Evolutionary conservation across 1,140 invertebrate genomes (phyloP).

Genomic region (Gyrodactylus salaris): DNA sequence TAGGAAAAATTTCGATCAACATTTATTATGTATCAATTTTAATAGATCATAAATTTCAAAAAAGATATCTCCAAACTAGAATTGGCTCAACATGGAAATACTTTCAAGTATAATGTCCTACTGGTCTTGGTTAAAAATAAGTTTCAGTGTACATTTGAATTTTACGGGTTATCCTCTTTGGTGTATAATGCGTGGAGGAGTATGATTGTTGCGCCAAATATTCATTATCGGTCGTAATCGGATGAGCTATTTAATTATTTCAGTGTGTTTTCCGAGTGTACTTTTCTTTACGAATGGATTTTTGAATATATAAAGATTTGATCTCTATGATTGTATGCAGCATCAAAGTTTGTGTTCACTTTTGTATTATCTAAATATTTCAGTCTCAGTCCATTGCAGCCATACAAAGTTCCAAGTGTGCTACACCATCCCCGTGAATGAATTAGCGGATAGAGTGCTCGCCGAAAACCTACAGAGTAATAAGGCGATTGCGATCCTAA

Average conservation of each 20-base stretch:
- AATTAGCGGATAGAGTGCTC: not conserved
- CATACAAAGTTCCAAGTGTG: not conserved
- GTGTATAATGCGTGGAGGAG: no score
- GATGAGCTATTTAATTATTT: not conserved
- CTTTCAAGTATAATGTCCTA: no score
- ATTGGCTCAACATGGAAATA: no score
- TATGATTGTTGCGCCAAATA: no score
- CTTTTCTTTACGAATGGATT: not conserved
- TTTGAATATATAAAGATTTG: not conserved
- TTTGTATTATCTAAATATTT: not conserved
- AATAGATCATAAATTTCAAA: not conserved
- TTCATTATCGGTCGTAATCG: no score
- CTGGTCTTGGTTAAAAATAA: no score
- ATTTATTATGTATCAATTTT: not conserved
- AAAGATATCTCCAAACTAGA: no score
- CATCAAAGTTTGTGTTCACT: not conserved
- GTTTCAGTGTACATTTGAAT: no score
- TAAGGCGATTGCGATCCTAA: not conserved
- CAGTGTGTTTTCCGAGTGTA: not conserved
- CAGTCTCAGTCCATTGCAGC: not conserved
- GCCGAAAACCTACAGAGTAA: not conserved
- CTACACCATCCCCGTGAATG: not conserved
- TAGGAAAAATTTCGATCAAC: not conserved
- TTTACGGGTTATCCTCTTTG: no score
- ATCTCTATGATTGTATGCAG: not conserved